Percentiles rank a stretch among this genome's conserved stretches.
phyloP scores from a whole-genome alignment of 2,888 invertebrate genomes.

The Harpagoxenus sublaevis region DNA sequence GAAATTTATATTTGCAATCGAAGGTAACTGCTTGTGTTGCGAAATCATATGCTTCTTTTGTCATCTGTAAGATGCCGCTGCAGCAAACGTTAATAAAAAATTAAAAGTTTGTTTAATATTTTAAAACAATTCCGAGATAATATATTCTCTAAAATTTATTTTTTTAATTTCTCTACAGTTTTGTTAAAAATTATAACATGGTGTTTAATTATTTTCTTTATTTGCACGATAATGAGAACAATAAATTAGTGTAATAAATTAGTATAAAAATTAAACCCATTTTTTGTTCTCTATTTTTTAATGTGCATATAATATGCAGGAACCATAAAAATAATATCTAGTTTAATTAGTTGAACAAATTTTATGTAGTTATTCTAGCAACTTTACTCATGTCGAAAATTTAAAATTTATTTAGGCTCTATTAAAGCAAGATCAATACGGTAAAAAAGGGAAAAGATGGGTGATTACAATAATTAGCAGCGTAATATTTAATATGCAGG shows the following conservation, averaged over 20 bases:
- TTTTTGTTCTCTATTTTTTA: not conserved
- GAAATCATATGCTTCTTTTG: not conserved
- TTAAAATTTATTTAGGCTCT: not conserved
- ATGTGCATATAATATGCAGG: not conserved
- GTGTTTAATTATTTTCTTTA: slow-evolving; percentile 8
- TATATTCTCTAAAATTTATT: not conserved
- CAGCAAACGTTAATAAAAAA: not conserved
- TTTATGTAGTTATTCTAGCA: not conserved
- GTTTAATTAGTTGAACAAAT: not conserved
- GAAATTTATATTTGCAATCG: slow-evolving; percentile 37
- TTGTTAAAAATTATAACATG: not conserved
- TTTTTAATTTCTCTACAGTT: not conserved
- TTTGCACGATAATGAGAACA: not conserved
- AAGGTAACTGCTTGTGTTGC: slow-evolving; percentile 7
- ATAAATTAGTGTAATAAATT: not conserved
- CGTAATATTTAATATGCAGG: slow-evolving; percentile 86
- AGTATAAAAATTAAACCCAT: not conserved
- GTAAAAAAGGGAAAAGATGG: slow-evolving; percentile 37
- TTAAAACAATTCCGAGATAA: not conserved
- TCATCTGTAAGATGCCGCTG: slow-evolving; percentile 3
- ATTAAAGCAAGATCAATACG: not conserved
- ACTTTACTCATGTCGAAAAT: not conserved
- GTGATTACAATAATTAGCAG: slow-evolving; percentile 56
- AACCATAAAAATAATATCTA: not conserved
- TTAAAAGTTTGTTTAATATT: not conserved